phyloP scores from a whole-genome alignment of 2,888 invertebrate species.

The Kuschelorhynchus macadamiae region DNA sequence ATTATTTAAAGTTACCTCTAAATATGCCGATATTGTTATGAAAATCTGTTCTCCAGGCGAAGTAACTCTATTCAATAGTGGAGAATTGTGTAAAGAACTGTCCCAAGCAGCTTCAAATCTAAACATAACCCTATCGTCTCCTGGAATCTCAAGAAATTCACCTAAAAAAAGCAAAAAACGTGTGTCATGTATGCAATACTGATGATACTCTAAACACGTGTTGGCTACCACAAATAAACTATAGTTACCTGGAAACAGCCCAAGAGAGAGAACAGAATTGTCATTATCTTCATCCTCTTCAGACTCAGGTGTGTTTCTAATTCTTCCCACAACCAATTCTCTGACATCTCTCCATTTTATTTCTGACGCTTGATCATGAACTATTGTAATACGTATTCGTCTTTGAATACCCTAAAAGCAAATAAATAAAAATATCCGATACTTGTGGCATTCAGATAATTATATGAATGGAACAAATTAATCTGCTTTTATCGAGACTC shows the following conservation, averaged over 20 bases:
- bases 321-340: conserved; percentile 95
- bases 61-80: conserved; percentile 94
- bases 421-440: no score
- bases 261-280: conserved; percentile 94
- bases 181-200: no score
- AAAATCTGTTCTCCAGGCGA: conserved; percentile 97
- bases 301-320: conserved; percentile 91
- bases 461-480: no score
- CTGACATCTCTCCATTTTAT: conserved; percentile 96
- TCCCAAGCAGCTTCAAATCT: conserved; percentile 99
- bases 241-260: conserved; percentile 86
- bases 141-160: conserved; percentile 89
- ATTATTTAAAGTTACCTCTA: conserved; percentile 95
- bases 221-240: no score
- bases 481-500: no score
- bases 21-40: conserved; percentile 98
- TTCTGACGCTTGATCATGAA: conserved; percentile 93
- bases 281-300: conserved; percentile 90
- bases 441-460: no score
- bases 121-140: conserved; percentile 93
- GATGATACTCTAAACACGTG: no score
- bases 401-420: conserved; percentile 93
- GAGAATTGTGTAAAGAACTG: conserved; percentile 97
- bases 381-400: conserved; percentile 96
- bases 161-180: no score